Percentiles rank a stretch among this genome's conserved stretches.
phyloP scores from a whole-genome alignment of 2,113 vertebrate genomes.

The Halichoerus grypus region DNA sequence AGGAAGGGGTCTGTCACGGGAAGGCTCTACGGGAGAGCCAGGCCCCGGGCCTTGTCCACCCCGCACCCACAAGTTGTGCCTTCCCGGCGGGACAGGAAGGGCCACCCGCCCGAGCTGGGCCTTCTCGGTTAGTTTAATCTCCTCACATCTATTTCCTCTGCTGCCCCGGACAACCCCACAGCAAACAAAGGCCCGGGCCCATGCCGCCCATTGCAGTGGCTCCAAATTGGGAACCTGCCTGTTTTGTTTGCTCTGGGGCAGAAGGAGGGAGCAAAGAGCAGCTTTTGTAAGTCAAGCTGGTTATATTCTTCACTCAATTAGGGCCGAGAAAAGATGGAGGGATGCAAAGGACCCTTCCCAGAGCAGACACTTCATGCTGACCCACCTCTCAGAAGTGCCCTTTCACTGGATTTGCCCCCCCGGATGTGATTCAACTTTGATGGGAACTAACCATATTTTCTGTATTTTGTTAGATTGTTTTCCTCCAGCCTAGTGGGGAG shows the following conservation, averaged over 20 bases:
- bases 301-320: constrained; percentile 80
- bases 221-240: constrained; percentile 83
- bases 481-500: constrained; percentile 44
- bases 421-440: constrained; percentile 63
- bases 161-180: constrained; percentile 80
- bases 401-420: neutral
- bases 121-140: constrained; percentile 82
- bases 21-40: neutral
- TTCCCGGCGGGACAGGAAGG: constrained; percentile 30
- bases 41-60: rapidly evolving
- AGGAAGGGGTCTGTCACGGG: rapidly evolving
- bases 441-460: constrained; percentile 20
- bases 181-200: constrained; percentile 78
- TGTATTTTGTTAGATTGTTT: constrained; percentile 51
- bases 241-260: constrained; percentile 83
- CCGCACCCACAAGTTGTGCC: neutral
- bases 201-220: constrained; percentile 65
- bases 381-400: constrained; percentile 47
- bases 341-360: constrained; percentile 74
- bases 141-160: constrained; percentile 83
- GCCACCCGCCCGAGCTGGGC: neutral
- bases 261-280: constrained; percentile 72
- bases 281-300: constrained; percentile 76
- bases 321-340: constrained; percentile 76
- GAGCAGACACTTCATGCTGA: constrained; percentile 57